phyloP scores from a whole-genome alignment of 2,888 invertebrate genomes.

The Tortrix viridana region DNA sequence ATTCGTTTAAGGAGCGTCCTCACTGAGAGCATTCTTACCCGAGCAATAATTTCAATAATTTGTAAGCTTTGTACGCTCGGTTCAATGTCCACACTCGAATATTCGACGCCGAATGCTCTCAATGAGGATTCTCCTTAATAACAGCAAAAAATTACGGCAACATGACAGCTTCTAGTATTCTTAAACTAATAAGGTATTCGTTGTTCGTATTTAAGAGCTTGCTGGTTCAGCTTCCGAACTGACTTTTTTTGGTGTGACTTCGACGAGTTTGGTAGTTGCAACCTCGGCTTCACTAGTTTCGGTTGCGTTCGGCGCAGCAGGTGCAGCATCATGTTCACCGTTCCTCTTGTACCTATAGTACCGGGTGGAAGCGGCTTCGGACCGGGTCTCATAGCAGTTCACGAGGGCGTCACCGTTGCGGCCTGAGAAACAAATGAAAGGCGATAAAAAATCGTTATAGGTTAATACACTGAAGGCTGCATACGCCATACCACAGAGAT shows the following conservation, averaged over 20 bases:
- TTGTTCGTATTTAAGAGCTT: constrained; percentile 8
- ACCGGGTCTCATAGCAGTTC: constrained; percentile 80
- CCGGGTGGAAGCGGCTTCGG: constrained; percentile 67
- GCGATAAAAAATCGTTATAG: not conserved
- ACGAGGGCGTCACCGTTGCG: constrained; percentile 85
- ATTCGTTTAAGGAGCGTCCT: no score
- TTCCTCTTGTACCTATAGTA: constrained; percentile 77
- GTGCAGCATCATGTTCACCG: constrained; percentile 54
- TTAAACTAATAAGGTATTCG: not conserved
- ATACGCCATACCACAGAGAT: no score
- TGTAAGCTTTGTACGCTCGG: no score
- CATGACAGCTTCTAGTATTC: no score
- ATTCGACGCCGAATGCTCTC: no score
- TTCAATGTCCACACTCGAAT: no score
- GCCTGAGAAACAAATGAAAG: constrained; percentile 68
- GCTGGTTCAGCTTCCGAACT: not conserved
- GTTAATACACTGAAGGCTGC: no score
- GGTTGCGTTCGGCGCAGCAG: constrained; percentile 40
- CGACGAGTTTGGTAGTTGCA: constrained; percentile 25
- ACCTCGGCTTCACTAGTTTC: constrained; percentile 39
- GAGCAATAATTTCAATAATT: no score
- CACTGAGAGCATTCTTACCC: no score
- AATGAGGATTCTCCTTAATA: no score
- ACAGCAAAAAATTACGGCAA: no score
- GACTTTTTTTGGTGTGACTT: not conserved